These are phyloP conservation scores for Nephila pilipes DNA, from an alignment of 1,140 invertebrate species.

Conservation along the genomic window DNA sequence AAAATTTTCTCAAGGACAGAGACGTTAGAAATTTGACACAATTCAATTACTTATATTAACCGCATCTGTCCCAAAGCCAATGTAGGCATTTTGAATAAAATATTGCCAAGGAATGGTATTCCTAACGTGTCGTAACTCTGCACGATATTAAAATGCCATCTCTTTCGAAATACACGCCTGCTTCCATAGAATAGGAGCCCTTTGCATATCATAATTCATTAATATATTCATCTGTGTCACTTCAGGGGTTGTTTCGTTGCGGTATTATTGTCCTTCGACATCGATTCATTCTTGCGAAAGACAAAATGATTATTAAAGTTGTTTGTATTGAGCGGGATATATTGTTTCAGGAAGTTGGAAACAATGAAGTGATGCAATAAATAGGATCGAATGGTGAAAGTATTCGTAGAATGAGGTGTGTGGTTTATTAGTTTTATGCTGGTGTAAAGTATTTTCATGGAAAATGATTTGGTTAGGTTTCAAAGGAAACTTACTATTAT, in stretches of 20 bases:
- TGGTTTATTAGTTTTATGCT: not conserved
- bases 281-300: not conserved
- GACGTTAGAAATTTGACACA: too few relatives aligned
- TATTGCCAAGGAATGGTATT: too few relatives aligned
- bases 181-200: not conserved
- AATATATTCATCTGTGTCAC: not conserved
- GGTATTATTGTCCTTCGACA: not conserved
- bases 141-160: not conserved
- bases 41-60: not conserved
- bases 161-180: not conserved
- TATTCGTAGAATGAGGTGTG: not conserved
- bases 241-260: not conserved
- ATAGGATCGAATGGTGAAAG: not conserved
- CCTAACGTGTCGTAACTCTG: too few relatives aligned
- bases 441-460: too few relatives aligned
- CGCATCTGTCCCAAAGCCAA: not conserved
- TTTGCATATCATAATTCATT: constrained; percentile 5
- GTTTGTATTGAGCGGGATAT: not conserved
- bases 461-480: too few relatives aligned
- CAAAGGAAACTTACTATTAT: too few relatives aligned
- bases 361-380: constrained; percentile 7
- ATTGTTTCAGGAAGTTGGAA: not conserved
- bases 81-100: not conserved
- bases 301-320: not conserved
- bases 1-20: too few relatives aligned